Evolutionary conservation across 2,113 vertebrate species (phyloP).

Genomic region (Myotis lucifugus): DNA sequence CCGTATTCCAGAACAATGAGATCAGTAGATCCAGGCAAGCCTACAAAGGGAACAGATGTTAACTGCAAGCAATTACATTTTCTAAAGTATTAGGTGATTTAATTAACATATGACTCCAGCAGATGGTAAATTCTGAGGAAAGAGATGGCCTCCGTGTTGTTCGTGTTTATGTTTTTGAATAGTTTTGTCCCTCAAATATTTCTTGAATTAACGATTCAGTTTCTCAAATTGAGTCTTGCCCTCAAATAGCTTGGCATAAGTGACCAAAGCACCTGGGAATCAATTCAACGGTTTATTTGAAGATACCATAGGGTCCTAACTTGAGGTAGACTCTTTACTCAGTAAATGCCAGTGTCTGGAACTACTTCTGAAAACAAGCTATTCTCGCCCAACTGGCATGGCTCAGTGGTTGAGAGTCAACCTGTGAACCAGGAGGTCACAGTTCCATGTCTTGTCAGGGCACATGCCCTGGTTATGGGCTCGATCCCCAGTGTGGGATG

Average conservation of each 20-base stretch:
- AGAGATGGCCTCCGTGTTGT: not conserved
- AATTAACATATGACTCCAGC: not conserved
- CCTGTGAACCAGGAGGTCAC: too few relatives aligned
- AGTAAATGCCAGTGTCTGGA: not conserved
- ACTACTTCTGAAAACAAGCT: not conserved
- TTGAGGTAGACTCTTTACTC: not conserved
- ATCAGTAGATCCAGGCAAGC: constrained; percentile 52
- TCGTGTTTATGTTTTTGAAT: not conserved
- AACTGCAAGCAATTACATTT: not conserved
- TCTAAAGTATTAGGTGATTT: not conserved
- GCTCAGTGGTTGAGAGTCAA: too few relatives aligned
- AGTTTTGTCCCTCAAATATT: constrained; percentile 18
- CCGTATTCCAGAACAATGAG: not conserved
- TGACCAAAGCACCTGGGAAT: not conserved
- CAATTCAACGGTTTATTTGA: constrained; percentile 10
- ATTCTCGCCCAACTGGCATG: too few relatives aligned
- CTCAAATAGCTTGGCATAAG: not conserved
- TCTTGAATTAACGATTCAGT: constrained; percentile 3
- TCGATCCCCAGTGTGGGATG: too few relatives aligned
- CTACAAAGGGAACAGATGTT: constrained; percentile 57
- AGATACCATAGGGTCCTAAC: not conserved
- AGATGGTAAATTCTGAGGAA: not conserved
- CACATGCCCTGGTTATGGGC: too few relatives aligned
- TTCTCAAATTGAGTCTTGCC: constrained; percentile 39
- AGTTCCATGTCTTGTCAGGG: too few relatives aligned